These are phyloP conservation scores for Aldrovandia affinis DNA, from an alignment of 2,797 vertebrate genomes.

Conservation along the genomic window DNA sequence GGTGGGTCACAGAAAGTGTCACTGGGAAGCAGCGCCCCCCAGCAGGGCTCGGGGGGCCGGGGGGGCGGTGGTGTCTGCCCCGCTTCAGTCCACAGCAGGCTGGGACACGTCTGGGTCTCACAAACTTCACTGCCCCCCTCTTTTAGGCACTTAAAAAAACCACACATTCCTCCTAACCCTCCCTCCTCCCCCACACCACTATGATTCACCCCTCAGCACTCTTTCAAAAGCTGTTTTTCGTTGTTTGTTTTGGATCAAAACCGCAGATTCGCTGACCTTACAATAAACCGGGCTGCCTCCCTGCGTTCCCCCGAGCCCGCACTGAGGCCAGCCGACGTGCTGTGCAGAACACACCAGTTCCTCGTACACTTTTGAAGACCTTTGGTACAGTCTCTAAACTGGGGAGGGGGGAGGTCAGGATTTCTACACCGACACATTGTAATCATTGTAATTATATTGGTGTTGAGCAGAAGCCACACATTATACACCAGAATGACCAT, in stretches of 20 bases:
- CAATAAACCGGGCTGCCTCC: not conserved
- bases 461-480: not conserved
- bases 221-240: not conserved
- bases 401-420: not conserved
- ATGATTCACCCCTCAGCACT: not conserved
- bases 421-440: not conserved
- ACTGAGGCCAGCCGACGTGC: not conserved
- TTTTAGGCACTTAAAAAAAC: not conserved
- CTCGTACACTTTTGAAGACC: not conserved
- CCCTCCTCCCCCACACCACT: not conserved
- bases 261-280: not conserved
- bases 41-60: no score
- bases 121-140: not conserved
- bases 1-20: not conserved
- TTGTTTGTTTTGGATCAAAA: not conserved
- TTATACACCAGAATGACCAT: not conserved
- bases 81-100: not conserved
- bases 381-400: not conserved
- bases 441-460: not conserved
- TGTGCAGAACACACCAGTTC: not conserved
- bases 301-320: not conserved
- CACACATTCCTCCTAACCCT: not conserved
- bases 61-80: no score
- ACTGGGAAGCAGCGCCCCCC: not conserved
- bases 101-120: not conserved